Base-by-base conservation (phyloP, 2,888 invertebrate genomes). In the Melinaea menophilus region DNA sequence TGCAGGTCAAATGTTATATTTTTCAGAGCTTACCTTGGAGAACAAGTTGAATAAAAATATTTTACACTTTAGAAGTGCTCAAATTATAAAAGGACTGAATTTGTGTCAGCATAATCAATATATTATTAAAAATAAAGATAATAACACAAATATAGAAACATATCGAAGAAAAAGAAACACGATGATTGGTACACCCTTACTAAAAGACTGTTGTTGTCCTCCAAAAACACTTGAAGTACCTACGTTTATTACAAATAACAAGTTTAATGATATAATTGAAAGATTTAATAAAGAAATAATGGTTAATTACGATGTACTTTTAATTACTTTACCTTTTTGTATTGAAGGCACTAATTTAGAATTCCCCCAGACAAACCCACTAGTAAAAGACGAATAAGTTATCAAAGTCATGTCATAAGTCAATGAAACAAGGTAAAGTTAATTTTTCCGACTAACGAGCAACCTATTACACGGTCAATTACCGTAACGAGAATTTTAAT, bases 161-260 rank as follows among this genome's bases (percentile, higher is more conserved):
- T 2, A 11, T 48, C 11, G 55, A 58, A 58, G 56, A n/a, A n/a
- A 54, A 2, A 22, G 47, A 3, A 22, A 46, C 1, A n/a, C 47
- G 31, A 47, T 61, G 31, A 7, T 55, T 4, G 35, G 0, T 5
- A 47, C 58, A n/a, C 58, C 62, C 56, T 4, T 11, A 0, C 68
- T 66, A 2, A 64, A 67, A 1, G 64, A 71, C 0, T 86, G 86
- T 63, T 85, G 85, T 63, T 86, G 85, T 55, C 79, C 84, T 1
- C 77, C 79, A 0, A 72, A 68, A 31, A 74, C 60, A 0, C 0
- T 80, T 0, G 71, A 80, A 72, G 75, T 84, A 76, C 85, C 87
- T 0, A 71, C 85, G 3, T 85, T 86, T 58, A 85, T 88, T 57
- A 77, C 85, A 2, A 71, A 82, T 0, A 77, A 69, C 2, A 76